Base-by-base conservation (phyloP, 2,113 vertebrate genomes). In the Camarhynchus parvulus region DNA sequence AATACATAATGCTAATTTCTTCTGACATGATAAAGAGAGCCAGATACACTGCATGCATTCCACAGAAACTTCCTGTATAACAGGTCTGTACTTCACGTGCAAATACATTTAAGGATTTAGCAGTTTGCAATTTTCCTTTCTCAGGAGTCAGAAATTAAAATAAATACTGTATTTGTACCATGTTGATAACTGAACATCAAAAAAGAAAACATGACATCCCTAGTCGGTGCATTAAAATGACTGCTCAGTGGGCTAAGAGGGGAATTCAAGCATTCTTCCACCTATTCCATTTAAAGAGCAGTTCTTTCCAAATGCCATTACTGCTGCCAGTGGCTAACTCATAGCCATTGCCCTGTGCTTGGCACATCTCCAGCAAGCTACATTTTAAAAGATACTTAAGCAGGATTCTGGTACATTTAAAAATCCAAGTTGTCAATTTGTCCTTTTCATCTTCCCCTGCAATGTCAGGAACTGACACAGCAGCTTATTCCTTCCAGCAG, bases 91-190 rank as follows among this genome's bases (percentile, higher is more conserved):
- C 11, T 81, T 83, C 37, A 58, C 0, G 0, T 28, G 52, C 42
- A 90, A 83, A 49, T 86, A n/a, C 30, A 74, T 39, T 2, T 35
- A 59, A 59, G 30, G 21, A 63, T 52, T 80, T 70, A 79, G 37
- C 53, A 93, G 33, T 82, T 53, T 6, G 44, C 19, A 4, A 8
- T 70, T 75, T 83, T 81, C 39, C 47, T 79, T 84, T 74, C 41
- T 74, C 27, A 66, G 19, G 37, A 79, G 46, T 91, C 44, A 80
- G 42, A 89, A 80, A 83, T 79, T 31, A 49, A 90, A 84, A 72
- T 47, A 80, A 56, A 76, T 42, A 49, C 42, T 41, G 11, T 55
- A 50, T 83, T 63, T 89, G 4, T 56, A 77, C 37, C 66, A 37
- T 28, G 66, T 0, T 90, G 37, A 53, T 35, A 68, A 49, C 1